Percentiles rank a stretch among this genome's conserved stretches.
phyloP scores from a whole-genome alignment of 64 coral and sea anemone species.

The Porites lutea region DNA sequence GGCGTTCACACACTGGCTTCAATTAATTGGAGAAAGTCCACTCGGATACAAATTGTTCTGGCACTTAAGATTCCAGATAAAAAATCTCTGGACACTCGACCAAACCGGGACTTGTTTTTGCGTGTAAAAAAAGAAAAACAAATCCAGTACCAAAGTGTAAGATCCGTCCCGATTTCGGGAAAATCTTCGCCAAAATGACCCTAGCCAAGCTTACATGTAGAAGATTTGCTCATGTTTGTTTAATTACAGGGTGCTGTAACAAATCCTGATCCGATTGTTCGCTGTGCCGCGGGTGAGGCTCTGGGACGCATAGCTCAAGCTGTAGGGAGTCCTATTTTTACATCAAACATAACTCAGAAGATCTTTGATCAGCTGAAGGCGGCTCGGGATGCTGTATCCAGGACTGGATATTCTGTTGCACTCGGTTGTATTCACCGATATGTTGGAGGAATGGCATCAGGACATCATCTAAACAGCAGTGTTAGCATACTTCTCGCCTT shows the following conservation, averaged over 20 bases:
- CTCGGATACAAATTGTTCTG: too few species aligned
- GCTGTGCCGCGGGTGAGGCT: conserved; percentile 98
- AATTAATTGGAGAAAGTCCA: too few species aligned
- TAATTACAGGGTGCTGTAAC: conserved; percentile 79
- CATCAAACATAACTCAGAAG: conserved; percentile 92
- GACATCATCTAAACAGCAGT: conserved; percentile 95
- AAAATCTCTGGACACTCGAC: too few species aligned
- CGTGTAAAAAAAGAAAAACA: too few species aligned
- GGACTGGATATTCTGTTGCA: conserved; percentile 93
- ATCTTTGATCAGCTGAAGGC: conserved; percentile 94
- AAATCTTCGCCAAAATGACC: too few species aligned
- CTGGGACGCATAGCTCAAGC: conserved; percentile 96
- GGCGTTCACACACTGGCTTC: too few species aligned
- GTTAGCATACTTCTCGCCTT: conserved; percentile 96
- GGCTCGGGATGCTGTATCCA: conserved; percentile 89
- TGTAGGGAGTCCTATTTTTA: conserved; percentile 88
- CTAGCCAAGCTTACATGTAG: too few species aligned
- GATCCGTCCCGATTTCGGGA: too few species aligned
- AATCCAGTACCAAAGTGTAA: too few species aligned
- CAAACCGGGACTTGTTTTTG: too few species aligned
- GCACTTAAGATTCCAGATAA: too few species aligned
- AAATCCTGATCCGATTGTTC: conserved; percentile 95
- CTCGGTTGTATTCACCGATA: conserved; percentile 97
- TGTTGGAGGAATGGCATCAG: conserved; percentile 98
- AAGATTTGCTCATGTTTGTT: not conserved